These are phyloP conservation scores for Pegoplata infirma DNA, from an alignment of 2,888 invertebrate genomes.

Conservation along the genomic window DNA sequence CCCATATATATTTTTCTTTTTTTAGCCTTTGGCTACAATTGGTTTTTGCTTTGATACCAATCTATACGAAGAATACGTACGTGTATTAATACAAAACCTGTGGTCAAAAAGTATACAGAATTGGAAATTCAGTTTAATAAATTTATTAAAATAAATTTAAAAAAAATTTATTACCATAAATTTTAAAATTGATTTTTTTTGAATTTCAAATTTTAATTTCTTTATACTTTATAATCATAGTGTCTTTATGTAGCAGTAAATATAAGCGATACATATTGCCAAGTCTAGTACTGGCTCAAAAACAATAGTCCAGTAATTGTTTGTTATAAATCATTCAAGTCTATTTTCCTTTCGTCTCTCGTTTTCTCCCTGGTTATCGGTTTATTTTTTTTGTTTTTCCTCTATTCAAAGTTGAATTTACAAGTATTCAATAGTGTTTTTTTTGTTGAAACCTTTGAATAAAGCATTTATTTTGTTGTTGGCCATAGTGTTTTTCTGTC, in stretches of 20 bases:
- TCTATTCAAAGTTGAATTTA: neutral
- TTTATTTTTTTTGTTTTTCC: neutral
- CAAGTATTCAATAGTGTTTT: neutral
- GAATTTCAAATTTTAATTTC: too few species aligned
- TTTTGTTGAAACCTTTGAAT: neutral
- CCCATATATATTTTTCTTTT: neutral
- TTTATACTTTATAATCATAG: too few species aligned
- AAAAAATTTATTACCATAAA: too few species aligned
- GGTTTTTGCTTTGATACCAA: neutral
- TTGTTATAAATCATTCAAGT: conserved; percentile 27
- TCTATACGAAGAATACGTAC: neutral
- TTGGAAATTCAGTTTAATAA: too few species aligned
- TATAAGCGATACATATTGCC: neutral
- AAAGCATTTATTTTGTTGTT: neutral
- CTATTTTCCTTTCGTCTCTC: neutral
- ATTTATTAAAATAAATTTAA: too few species aligned
- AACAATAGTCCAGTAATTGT: conserved; percentile 4
- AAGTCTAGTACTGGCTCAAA: neutral
- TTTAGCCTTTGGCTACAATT: neutral
- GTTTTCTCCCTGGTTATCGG: neutral
- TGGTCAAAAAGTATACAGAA: too few species aligned
- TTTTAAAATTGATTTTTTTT: too few species aligned
- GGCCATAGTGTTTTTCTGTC: neutral
- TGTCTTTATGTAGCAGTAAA: neutral
- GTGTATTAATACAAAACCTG: neutral